Evolutionary conservation across 1,140 invertebrate genomes (phyloP), one percentile per base, ranked within the genome.

Genomic region (Solenopsis invicta): DNA sequence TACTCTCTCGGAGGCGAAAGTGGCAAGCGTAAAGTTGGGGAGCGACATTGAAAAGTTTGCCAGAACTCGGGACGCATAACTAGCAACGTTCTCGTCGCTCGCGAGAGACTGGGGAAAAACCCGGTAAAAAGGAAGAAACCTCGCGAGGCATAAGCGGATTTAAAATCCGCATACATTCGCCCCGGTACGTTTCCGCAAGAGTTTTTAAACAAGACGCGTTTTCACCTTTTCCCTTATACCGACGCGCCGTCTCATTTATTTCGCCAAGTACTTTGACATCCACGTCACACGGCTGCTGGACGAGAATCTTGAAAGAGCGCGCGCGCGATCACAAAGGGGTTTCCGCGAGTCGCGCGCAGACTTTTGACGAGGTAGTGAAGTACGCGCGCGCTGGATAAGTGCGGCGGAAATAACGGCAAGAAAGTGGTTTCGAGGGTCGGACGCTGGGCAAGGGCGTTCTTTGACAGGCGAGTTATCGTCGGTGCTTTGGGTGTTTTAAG

Each of bases 111-210:
- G 54, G 9, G 18, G 80, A n/a, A 50, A 61, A 84, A 34, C 24
- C 67, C 41, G 21, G 54, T 21, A 37, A 74, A 82, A 84, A 74
- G 41, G 69, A 61, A 54, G 56, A 84, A 71, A 75, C 29, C 69
- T 84, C 41, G 69, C 54, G 80, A 48, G 67, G 69, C 69, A 84
- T 84, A 84, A 84, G 80, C 80, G 69, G 80, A 84, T 84, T 84
- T 84, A 84, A 84, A 84, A 75, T 84, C 69, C 69, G 80, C 80
- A 84, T 84, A 84, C 69, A 84, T 84, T 84, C 74, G 48, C 80
- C 24, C 41, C 18, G 67, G 69, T 84, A 18, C 66, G 67, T 74
- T 74, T 84, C 41, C 41, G 29, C 41, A 41, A 41, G 80, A 84
- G 45, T 84, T 84, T 84, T 84, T 74, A 84, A 84, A 84, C 80